Percentiles rank a stretch among this genome's conserved stretches.
These are phyloP conservation scores for Dicaeum eximium DNA, from an alignment of 2,113 vertebrate species.

Conservation along the genomic window DNA sequence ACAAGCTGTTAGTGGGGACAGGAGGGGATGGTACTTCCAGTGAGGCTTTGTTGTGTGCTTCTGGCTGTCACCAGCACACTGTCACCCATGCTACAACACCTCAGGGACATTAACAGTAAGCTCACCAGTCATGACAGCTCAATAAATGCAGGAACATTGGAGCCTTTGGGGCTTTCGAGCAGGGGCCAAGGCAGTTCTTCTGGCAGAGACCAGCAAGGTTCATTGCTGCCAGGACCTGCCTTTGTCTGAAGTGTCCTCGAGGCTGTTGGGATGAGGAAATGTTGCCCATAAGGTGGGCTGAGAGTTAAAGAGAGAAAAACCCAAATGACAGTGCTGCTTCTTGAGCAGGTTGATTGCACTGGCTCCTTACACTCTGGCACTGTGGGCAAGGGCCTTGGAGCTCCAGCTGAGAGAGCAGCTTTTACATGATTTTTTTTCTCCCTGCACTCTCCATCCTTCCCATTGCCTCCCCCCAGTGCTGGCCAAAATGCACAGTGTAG, in stretches of 20 bases:
- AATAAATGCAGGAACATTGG: background rate
- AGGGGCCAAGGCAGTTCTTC: background rate
- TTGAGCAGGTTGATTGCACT: background rate
- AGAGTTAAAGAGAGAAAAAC: background rate
- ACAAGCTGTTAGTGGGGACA: background rate
- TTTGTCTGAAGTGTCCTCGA: background rate
- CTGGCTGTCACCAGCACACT: background rate
- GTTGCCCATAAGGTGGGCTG: background rate
- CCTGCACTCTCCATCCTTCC: background rate
- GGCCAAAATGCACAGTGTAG: background rate
- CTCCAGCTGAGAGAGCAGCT: background rate
- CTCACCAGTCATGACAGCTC: background rate
- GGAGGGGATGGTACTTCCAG: background rate
- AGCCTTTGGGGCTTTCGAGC: background rate
- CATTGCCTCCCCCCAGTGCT: fast-evolving
- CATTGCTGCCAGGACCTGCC: background rate
- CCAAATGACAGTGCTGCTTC: background rate
- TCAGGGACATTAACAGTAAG: background rate
- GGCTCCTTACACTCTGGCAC: background rate
- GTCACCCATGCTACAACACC: background rate
- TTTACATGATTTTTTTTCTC: background rate
- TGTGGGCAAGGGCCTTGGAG: background rate
- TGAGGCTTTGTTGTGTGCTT: background rate
- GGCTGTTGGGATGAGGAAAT: background rate
- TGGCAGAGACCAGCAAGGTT: background rate